Evolutionary conservation across 2,797 vertebrate genomes (phyloP).

Genomic region (Lacerta viridis): DNA sequence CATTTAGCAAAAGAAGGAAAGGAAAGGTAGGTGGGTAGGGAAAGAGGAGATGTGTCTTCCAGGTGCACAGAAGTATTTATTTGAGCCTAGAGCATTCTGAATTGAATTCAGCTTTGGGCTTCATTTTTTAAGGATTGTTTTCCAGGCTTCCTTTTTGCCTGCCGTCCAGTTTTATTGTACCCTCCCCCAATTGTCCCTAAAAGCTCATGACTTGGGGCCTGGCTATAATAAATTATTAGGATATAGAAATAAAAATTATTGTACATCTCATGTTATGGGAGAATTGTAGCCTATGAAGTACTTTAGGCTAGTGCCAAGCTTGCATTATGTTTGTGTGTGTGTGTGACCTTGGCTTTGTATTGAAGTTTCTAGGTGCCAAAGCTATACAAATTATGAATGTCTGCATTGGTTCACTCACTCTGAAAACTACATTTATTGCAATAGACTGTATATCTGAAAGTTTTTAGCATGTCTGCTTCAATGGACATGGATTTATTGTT

Average conservation of each 20-base stretch:
- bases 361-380: background rate
- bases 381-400: background rate
- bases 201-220: background rate
- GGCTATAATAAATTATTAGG: background rate
- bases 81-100: background rate
- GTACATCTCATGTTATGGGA: background rate
- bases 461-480: conserved; percentile 14
- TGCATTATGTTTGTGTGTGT: background rate
- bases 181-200: too few species aligned
- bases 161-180: background rate
- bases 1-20: background rate
- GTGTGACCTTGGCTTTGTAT: background rate
- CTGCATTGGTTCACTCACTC: background rate
- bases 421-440: background rate
- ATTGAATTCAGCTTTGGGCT: background rate
- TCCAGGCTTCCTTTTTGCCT: background rate
- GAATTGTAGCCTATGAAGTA: background rate
- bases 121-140: background rate
- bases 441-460: conserved; percentile 2
- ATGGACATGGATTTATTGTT: conserved; percentile 7
- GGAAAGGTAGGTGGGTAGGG: background rate
- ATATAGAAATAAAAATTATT: background rate
- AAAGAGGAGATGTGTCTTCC: background rate
- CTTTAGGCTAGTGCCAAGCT: background rate
- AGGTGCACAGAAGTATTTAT: background rate